Base-by-base conservation (phyloP, 2,888 invertebrate genomes). In the Xylophagus ater region DNA sequence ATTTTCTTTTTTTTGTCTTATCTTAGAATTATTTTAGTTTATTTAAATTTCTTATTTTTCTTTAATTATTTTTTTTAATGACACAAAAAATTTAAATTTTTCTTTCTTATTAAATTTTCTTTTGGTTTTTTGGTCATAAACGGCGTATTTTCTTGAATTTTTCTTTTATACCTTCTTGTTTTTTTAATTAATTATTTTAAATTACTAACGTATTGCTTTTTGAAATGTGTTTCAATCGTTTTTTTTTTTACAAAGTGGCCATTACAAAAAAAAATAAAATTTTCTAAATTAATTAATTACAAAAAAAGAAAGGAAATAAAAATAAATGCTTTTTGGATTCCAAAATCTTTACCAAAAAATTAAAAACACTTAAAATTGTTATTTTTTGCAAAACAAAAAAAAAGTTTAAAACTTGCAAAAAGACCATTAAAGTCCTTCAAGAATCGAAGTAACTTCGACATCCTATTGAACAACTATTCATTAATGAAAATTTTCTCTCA, bases 151-250 rank as follows among this genome's bases (percentile, higher is more conserved):
- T 23, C 9, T 5, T 12, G 2, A 26, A 26, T 26, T 26, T 26
- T 23, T 23, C 9, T 23, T 23, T 23, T 8, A 8, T 8, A 23
- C 7, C 7, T 7, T 8, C 9, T 23, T 23, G 9, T 23, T 23
- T n/a, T 8, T 8, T n/a, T 10, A 23, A n/a, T 10, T n/a, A 23
- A 23, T 10, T 17, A 14, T 13, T 4, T 15, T 30, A 15, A 17
- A 30, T 13, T 30, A 14, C 30, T 28, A 37, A 37, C 30, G 10
- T 37, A 37, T 37, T 37, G 37, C 37, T 37, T 37, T 37, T 19
- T 20, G 37, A 37, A 23, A 30, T 18, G 12, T 30, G 13, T 10
- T 30, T 32, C 20, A 19, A 4, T 13, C 23, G 4, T n/a, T 15
- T 12, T 21, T n/a, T 2, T 12, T 13, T 20, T 33, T 4, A 33